Base-by-base conservation (phyloP, 1,140 invertebrate species). In the Psilanteris sp. region DNA sequence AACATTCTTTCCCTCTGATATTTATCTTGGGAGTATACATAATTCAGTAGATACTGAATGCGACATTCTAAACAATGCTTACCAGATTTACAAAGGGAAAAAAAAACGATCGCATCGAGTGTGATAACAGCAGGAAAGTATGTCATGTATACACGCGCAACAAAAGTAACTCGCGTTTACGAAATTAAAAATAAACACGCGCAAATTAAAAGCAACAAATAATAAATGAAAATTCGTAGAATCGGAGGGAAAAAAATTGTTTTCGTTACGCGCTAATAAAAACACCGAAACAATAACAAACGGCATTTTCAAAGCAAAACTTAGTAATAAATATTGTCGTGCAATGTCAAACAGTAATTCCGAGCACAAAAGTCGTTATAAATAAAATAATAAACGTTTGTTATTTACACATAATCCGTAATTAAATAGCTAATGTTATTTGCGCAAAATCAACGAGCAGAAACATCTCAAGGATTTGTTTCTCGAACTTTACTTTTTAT, bases 31-130 rank as follows among this genome's bases (percentile, higher is more conserved):
- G 13, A 13, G 18, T 29, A 68, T 48, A 36, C 61, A 66, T 66
- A 32, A 54, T 70, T 57, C 66, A 59, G 14, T 10, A 52, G 52
- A 57, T 26, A 46, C 29, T n/a, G 50, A 46, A 39, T 18, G 62
- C 20, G 54, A 36, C 48, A 46, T 67, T 67, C 62, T 48, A 59
- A 70, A 70, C 66, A 70, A 59, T 59, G 32, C 54, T 8, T 2
- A 6, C 18, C 4, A 44, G 36, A 46, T 41, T 57, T 37, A 31
- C 32, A 57, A 37, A 37, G 37, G 26, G 37, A 61, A 50, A 36
- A 61, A 36, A 14, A 4, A 36, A 36, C 3, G 48, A n/a, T 26
- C 36, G 34, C 13, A 10, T n/a, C n/a, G n/a, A n/a, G n/a, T 61
- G 22, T 31, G 66, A 70, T 70, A 70, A 70, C 44, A 7, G 3